phyloP scores from a whole-genome alignment of 2,113 vertebrate genomes.

The Dissostichus mawsoni region DNA sequence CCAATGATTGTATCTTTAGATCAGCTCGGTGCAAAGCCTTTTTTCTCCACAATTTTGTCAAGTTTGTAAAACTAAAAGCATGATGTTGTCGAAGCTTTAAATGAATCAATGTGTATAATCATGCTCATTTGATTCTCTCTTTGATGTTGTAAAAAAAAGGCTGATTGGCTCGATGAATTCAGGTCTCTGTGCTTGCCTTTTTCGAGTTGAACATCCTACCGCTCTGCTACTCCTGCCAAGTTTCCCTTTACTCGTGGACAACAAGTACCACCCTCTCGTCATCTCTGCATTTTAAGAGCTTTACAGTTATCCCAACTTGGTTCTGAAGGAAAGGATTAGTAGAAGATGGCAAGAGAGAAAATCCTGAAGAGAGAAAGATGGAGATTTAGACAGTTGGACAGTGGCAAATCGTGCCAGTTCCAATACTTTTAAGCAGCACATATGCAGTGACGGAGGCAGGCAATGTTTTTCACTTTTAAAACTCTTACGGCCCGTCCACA shows the following conservation, averaged over 20 bases:
- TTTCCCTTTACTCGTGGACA: slow-evolving; percentile 11
- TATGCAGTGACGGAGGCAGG: slow-evolving; percentile 16
- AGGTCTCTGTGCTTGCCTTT: slow-evolving; percentile 6
- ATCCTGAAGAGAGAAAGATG: slow-evolving; percentile 36
- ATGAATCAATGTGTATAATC: slow-evolving; percentile 32
- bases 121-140: slow-evolving; percentile 26
- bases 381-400: slow-evolving; percentile 31
- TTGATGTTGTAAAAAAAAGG: slow-evolving; percentile 37
- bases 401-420: not conserved
- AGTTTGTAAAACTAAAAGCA: not conserved
- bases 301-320: slow-evolving; percentile 7
- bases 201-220: not conserved
- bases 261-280: slow-evolving; percentile 13
- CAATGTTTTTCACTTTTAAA: slow-evolving; percentile 32
- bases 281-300: slow-evolving; percentile 36
- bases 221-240: slow-evolving; percentile 4
- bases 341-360: slow-evolving; percentile 25
- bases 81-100: slow-evolving; percentile 16
- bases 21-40: slow-evolving; percentile 10
- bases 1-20: slow-evolving; percentile 9
- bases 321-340: slow-evolving; percentile 47
- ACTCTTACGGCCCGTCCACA: not conserved
- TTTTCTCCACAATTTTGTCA: not conserved
- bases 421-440: slow-evolving; percentile 36
- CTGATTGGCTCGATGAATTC: slow-evolving; percentile 35